phyloP scores from a whole-genome alignment of 2,888 invertebrate genomes.

The Pherbina coryleti region DNA sequence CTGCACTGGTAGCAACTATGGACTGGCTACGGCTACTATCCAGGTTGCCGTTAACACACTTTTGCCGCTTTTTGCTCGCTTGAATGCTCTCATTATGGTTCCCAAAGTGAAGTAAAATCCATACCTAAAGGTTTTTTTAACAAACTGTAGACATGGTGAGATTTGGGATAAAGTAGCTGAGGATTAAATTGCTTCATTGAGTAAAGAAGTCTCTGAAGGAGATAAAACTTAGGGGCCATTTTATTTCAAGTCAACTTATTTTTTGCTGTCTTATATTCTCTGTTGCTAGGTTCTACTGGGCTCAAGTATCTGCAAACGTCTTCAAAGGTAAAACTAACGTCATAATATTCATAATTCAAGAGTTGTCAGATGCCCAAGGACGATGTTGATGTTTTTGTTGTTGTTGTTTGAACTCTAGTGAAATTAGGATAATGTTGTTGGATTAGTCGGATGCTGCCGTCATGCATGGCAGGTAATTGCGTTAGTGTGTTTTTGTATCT shows the following conservation, averaged over 20 bases:
- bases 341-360: conserved; percentile 1
- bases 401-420: neutral
- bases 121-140: neutral
- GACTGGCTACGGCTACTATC: no score
- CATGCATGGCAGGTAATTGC: neutral
- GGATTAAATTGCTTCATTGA: no score
- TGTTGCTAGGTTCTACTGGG: neutral
- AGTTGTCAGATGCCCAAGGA: neutral
- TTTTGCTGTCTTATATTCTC: neutral
- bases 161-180: no score
- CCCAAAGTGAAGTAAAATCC: neutral
- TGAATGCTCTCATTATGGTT: neutral
- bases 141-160: no score
- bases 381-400: neutral
- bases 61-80: neutral
- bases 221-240: no score
- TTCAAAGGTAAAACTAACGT: neutral
- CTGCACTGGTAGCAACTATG: neutral
- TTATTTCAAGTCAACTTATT: no score
- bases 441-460: neutral
- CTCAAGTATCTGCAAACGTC: neutral
- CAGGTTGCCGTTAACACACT: no score
- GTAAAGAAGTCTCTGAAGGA: no score
- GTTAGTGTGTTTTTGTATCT: neutral
- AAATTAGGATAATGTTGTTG: neutral